Percentiles rank a stretch among this genome's conserved stretches.
Evolutionary conservation across 2,888 invertebrate species (phyloP).

Genomic region (Eilema depressum): DNA sequence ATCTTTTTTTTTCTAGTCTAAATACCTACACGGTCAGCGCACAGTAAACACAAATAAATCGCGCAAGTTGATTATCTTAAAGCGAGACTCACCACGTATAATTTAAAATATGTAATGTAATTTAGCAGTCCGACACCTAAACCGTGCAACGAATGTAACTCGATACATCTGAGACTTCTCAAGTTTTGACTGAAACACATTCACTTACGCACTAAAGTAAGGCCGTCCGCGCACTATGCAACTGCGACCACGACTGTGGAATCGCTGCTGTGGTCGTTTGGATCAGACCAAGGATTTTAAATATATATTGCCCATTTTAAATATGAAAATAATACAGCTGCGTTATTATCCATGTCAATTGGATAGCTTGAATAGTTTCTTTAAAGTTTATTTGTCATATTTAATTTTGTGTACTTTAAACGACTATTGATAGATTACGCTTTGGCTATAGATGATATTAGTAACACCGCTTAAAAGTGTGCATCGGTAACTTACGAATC

Average conservation of each 20-base stretch:
- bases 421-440: too few relatives aligned
- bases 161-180: constrained; percentile 14
- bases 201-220: neutral
- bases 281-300: neutral
- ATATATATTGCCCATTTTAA: too few relatives aligned
- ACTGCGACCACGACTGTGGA: neutral
- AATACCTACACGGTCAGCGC: neutral
- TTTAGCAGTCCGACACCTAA: constrained; percentile 9
- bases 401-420: too few relatives aligned
- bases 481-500: too few relatives aligned
- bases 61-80: neutral
- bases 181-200: constrained; percentile 6
- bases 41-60: neutral
- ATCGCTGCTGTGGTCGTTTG: neutral
- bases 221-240: neutral
- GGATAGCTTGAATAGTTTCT: too few relatives aligned
- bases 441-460: too few relatives aligned
- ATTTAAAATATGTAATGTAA: neutral
- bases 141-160: constrained; percentile 10
- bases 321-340: too few relatives aligned
- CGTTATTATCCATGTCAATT: too few relatives aligned
- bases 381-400: too few relatives aligned
- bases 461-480: too few relatives aligned
- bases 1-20: neutral
- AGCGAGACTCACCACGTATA: neutral